Evolutionary conservation across 2,888 invertebrate species (phyloP), one percentile per base, ranked within the genome.

Genomic region (Drosophila macrospina): DNA sequence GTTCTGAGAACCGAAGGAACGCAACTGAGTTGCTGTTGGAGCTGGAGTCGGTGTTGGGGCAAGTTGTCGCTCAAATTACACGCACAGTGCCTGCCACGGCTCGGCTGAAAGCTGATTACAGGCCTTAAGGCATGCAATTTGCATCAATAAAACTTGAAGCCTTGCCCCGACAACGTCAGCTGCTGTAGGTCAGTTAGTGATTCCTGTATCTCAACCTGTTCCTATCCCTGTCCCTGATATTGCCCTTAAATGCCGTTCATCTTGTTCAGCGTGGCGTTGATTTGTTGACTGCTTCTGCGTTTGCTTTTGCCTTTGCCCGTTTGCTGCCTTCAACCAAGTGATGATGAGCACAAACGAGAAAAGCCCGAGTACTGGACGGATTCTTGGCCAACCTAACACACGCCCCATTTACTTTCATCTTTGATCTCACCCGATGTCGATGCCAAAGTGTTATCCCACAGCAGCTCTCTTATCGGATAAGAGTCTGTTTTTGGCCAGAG

Each of bases 31-130:
- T 56, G 39, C 4, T 57, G 60, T 56, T 50, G 34, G 32, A 41
- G 61, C 26, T 47, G 39, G 8, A 37, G 57, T 16, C 45, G 42
- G 5, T 57, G 56, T 60, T 37, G 51, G 32, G 51, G 62, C 73
- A 54, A 78, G 74, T 86, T 86, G 84, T 84, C 84, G 86, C 73
- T 84, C 84, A 86, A 84, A 86, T 84, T 82, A 86, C 76, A 86
- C 87, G 84, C 85, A 82, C 77, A 62, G 62, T 54, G 69, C 50
- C 11, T 16, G 16, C 10, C 20, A 42, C 20, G 50, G 24, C 7
- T 65, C 78, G 74, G 86, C 62, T 68, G 68, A 71, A 64, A 65
- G 72, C 74, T 86, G 85, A 86, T 86, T 86, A 85, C 80, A 82
- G 82, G 67, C 81, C 85, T 52, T 68, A 26, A 69, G 78, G 78